These are phyloP conservation scores for Cyclina sinensis DNA, from an alignment of 1,140 invertebrate species.

Conservation along the genomic window DNA sequence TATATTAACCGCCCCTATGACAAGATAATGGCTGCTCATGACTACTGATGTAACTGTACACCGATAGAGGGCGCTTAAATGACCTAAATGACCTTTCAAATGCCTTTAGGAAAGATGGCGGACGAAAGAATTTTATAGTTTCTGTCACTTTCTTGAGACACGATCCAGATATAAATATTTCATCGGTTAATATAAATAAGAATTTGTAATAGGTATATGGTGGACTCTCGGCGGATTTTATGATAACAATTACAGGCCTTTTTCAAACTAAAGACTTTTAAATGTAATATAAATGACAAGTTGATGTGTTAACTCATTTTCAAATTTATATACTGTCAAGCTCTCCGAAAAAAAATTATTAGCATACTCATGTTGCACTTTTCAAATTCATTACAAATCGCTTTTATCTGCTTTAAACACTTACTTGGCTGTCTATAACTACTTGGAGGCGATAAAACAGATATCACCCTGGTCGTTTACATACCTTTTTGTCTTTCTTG, in stretches of 20 bases:
- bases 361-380: no score
- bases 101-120: constrained; percentile 32
- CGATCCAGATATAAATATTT: constrained; percentile 35
- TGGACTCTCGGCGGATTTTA: not conserved
- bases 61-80: constrained; percentile 45
- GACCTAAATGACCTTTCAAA: constrained; percentile 51
- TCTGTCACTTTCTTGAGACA: constrained; percentile 5
- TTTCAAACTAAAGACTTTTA: not conserved
- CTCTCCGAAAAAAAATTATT: not conserved
- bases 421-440: no score
- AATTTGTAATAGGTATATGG: not conserved
- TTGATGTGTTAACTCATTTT: not conserved
- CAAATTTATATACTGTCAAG: not conserved
- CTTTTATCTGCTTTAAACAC: no score
- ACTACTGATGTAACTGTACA: constrained; percentile 52
- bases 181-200: constrained; percentile 18
- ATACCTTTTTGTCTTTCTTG: constrained; percentile 64
- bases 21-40: constrained; percentile 54
- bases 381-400: no score
- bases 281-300: constrained; percentile 12
- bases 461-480: not conserved
- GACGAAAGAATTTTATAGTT: not conserved
- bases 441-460: no score
- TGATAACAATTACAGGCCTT: not conserved
- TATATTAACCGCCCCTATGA: constrained; percentile 35